Conservation (phyloP, 2,888 invertebrate species). For the Patella ulyssiponensis region DNA sequence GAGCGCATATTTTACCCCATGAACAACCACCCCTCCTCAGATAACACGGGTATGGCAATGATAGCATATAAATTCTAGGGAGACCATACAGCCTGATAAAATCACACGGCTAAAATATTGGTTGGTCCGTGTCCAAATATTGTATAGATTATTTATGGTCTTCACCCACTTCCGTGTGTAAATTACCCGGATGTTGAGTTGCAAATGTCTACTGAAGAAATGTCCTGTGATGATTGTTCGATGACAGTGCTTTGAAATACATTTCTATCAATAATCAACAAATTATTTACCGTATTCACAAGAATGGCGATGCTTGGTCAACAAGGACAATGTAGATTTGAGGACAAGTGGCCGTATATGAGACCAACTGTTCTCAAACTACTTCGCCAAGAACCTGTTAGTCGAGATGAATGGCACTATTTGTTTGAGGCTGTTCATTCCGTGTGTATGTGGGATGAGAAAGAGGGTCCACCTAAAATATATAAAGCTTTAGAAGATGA, state of each 20-base stretch:
- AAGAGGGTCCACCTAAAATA: constrained; percentile 86
- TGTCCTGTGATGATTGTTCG: not conserved
- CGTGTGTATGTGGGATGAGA: constrained; percentile 97
- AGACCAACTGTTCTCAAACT: constrained; percentile 93
- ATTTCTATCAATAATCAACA: not conserved
- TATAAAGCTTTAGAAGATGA: constrained; percentile 91
- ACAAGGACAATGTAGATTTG: constrained; percentile 86
- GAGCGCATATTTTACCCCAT: no score
- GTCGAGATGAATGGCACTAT: constrained; percentile 97
- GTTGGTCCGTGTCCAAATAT: no score
- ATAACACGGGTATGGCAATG: no score
- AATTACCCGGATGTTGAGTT: constrained; percentile 10
- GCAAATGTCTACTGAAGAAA: not conserved
- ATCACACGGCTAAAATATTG: no score
- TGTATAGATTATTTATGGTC: no score
- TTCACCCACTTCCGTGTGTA: not conserved
- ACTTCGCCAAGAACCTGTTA: constrained; percentile 93
- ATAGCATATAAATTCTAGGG: no score
- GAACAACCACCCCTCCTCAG: no score
- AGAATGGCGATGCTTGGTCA: constrained; percentile 74
- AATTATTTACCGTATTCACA: not conserved
- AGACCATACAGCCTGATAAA: no score
- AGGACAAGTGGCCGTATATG: constrained; percentile 97
- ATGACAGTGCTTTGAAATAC: not conserved
- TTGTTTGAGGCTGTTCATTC: constrained; percentile 87